These are phyloP conservation scores for Athene noctua DNA, from an alignment of 2,113 vertebrate species.

Conservation along the genomic window DNA sequence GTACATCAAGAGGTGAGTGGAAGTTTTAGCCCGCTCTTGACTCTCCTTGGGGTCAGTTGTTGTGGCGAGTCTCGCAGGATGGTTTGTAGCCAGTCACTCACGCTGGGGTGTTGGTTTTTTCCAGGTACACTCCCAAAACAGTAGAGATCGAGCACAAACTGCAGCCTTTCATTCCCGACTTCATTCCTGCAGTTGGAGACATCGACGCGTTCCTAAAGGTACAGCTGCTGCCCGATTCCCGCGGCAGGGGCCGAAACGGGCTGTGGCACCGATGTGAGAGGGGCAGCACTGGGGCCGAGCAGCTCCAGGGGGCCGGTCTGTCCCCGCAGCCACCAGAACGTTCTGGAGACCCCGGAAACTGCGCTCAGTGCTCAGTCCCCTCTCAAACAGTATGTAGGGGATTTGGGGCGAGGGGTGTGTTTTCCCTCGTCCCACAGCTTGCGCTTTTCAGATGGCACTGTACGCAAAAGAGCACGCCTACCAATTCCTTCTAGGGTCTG, in stretches of 20 bases:
- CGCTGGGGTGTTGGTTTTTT: fast-evolving
- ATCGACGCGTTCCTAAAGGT: slow-evolving; percentile 98
- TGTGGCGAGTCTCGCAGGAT: too few relatives aligned
- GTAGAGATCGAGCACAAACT: slow-evolving; percentile 89
- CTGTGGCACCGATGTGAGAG: fast-evolving
- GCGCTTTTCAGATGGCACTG: not conserved
- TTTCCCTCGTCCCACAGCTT: not conserved
- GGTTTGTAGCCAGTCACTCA: fast-evolving
- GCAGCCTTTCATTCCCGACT: slow-evolving; percentile 96
- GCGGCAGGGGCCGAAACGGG: fast-evolving
- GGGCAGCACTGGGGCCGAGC: not conserved
- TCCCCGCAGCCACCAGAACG: fast-evolving
- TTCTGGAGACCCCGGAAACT: not conserved
- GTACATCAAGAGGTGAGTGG: slow-evolving; percentile 87
- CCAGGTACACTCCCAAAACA: slow-evolving; percentile 86
- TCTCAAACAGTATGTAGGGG: not conserved
- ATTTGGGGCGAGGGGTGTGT: not conserved
- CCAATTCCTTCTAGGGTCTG: not conserved
- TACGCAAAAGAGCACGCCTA: fast-evolving
- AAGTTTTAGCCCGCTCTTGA: not conserved
- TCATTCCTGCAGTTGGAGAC: slow-evolving; percentile 95
- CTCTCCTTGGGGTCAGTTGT: not conserved
- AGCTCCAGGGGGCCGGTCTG: fast-evolving
- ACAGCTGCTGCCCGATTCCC: not conserved
- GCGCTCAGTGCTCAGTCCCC: fast-evolving